Evolutionary conservation across 2,113 vertebrate genomes (phyloP).

Genomic region (Jaculus jaculus): DNA sequence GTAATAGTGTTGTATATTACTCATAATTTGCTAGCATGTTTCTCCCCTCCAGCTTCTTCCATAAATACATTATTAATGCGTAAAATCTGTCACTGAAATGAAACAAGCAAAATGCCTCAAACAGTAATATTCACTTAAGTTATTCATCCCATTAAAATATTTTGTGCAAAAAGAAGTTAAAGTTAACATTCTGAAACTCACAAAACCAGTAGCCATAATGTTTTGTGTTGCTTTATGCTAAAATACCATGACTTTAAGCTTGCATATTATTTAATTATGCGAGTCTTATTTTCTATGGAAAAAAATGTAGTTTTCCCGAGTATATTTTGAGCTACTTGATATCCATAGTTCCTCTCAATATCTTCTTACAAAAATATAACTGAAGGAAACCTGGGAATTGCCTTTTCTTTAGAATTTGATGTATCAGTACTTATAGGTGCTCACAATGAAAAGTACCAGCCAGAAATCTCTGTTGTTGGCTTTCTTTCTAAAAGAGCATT

Average conservation of each 20-base stretch:
- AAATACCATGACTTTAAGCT: neutral
- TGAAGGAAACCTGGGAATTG: neutral
- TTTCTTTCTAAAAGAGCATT: neutral
- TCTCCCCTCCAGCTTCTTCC: neutral
- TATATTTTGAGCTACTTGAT: neutral
- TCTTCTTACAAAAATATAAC: neutral
- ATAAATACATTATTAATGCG: neutral
- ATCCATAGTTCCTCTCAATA: neutral
- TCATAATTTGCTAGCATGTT: neutral
- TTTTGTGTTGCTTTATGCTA: neutral
- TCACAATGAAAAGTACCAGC: neutral
- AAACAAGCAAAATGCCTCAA: neutral
- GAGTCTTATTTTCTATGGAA: neutral
- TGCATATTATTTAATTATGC: neutral
- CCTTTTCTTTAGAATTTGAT: neutral
- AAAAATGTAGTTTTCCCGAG: neutral
- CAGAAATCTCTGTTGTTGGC: neutral
- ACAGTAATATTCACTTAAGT: neutral
- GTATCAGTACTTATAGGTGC: neutral
- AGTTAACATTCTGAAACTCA: neutral
- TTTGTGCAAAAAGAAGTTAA: neutral
- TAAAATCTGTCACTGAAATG: slow-evolving; percentile 25
- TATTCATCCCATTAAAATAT: neutral
- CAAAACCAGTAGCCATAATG: neutral
- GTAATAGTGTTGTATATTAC: neutral